These are phyloP conservation scores for Apostichopus japonicus DNA, from an alignment of 35 echinoderm and acorn worm species.

Conservation along the genomic window DNA sequence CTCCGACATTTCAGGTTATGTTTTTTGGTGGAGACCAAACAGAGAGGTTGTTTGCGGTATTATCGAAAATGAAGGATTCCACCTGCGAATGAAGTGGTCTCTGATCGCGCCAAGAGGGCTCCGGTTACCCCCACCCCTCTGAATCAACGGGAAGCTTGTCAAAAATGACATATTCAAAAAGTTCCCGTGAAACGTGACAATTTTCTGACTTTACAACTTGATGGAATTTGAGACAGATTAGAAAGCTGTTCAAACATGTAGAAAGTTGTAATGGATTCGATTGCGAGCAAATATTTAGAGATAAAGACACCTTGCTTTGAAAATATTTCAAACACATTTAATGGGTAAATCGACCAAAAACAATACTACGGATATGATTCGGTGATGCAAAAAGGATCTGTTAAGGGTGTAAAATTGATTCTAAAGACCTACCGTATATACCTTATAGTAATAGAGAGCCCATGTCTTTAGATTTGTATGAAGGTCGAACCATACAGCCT, in stretches of 20 bases:
- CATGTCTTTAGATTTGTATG: too few species aligned
- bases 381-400: too few species aligned
- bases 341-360: too few species aligned
- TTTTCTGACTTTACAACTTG: background rate
- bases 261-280: too few species aligned
- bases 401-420: too few species aligned
- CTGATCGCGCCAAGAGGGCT: background rate
- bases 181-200: background rate
- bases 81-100: conserved; percentile 32
- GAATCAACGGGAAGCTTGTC: background rate
- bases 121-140: conserved; percentile 36
- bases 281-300: too few species aligned
- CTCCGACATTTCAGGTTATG: background rate
- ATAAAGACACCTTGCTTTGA: too few species aligned
- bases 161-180: conserved; percentile 33
- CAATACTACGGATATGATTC: too few species aligned
- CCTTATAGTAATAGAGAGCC: too few species aligned
- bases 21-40: background rate
- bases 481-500: too few species aligned
- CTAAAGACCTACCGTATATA: too few species aligned
- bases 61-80: conserved; percentile 23
- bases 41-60: background rate
- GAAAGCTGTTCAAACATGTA: conserved; percentile 2
- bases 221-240: conserved; percentile 21
- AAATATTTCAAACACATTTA: too few species aligned